Evolutionary conservation across 92 coral and sea anemone species (phyloP), one percentile per base, ranked within the genome.

Genomic region (Diadumene lineata): DNA sequence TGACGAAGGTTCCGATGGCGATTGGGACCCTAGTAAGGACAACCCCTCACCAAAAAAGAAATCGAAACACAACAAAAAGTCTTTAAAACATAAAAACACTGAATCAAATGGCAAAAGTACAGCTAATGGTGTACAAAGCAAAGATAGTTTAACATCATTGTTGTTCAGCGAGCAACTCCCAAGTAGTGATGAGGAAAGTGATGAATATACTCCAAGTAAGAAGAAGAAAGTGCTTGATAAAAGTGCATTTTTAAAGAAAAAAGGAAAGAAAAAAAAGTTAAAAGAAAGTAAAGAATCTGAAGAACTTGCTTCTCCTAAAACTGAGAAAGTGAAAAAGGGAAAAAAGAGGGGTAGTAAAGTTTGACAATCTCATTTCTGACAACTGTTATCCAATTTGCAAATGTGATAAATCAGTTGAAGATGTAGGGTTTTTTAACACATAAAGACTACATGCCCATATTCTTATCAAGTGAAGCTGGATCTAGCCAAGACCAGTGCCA

Each of bases 1-100:
- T 46, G 88, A 93, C 28, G 80, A 72, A 18, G 85, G 68, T 11
- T 90, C 87, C 9, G 97, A 92, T 44, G 86, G 82, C 70, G 98
- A 93, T 26, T 94, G 98, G 98, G 90, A 88, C 55, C 98, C 98
- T 2, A 65, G 88, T 11, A 84, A 74, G 63, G 92, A 84, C n/a
- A 94, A 94, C 63, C 93, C 91, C 11, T 70, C 83, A 34, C 79
- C 79, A 46, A 83, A 85, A 53, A 77, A 68, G 68, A 85, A 88
- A 84, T 26, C 66, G 1, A 73, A 79, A 29, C 75, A 65, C 18
- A 63, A 57, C 11, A 79, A 77, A 65, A 78, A 75, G 68, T 69
- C 73, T 74, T 73, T 67, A 32, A 79, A 78, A 26, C 64, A 51
- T 31, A 87, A 81, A 70, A 72, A 70, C 72, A 79, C 60, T 21